Percentiles rank a stretch among this genome's conserved stretches.
phyloP scores from a whole-genome alignment of 30 jellyfish, hydroid and myxozoan species.

The Cassiopea andromeda region DNA sequence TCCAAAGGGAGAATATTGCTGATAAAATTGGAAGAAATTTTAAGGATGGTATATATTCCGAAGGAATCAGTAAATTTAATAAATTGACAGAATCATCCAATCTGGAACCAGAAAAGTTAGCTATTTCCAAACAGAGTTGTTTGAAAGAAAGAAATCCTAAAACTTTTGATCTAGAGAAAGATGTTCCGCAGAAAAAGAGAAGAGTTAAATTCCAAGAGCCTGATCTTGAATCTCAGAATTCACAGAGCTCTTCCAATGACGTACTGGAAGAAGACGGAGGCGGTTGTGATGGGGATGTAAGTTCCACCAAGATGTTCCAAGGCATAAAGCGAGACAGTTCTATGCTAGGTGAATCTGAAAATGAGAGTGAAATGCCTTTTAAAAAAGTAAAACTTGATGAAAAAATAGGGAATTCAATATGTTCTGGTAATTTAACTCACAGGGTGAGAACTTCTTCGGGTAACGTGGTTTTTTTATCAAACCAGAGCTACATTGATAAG shows the following conservation, averaged over 20 bases:
- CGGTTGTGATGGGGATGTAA: not conserved
- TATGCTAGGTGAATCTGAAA: not conserved
- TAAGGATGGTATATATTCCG: not conserved
- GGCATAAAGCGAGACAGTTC: not conserved
- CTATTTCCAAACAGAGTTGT: not conserved
- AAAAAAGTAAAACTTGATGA: slow-evolving; percentile 4
- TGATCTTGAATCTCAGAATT: not conserved
- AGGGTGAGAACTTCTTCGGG: not conserved
- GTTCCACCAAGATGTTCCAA: not conserved
- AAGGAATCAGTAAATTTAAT: too few relatives aligned
- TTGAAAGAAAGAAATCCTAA: not conserved
- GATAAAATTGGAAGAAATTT: not conserved
- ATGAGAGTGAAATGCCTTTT: not conserved
- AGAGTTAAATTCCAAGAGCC: slow-evolving; percentile 4
- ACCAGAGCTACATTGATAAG: not conserved
- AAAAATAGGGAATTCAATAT: not conserved
- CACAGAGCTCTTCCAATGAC: not conserved
- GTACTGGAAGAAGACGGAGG: not conserved
- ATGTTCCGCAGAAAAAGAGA: slow-evolving; percentile 19
- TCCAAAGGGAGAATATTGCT: not conserved
- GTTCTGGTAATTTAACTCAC: not conserved
- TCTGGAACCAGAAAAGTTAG: not conserved
- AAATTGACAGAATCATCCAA: not conserved
- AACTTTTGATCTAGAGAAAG: too few relatives aligned
- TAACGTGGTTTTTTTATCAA: not conserved